phyloP scores from a whole-genome alignment of 2,797 vertebrate genomes.

The Crenichthys baileyi region DNA sequence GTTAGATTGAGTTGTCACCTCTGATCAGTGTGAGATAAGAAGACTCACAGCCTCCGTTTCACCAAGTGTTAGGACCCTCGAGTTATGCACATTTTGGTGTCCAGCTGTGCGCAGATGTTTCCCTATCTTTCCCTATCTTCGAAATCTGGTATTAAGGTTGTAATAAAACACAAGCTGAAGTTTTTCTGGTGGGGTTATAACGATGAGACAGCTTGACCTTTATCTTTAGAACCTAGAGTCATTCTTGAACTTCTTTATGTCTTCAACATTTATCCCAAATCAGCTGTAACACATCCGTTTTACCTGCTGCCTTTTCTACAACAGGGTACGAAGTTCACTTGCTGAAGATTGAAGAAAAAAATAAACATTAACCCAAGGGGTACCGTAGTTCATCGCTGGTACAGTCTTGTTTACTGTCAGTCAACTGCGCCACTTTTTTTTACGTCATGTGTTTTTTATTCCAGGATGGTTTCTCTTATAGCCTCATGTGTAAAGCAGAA shows the following conservation, averaged over 20 bases:
- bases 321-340: constrained; percentile 24
- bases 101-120: background rate
- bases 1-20: background rate
- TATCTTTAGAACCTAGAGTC: background rate
- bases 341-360: constrained; percentile 17
- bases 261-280: background rate
- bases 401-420: background rate
- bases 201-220: background rate
- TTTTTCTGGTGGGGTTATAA: background rate
- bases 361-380: constrained; percentile 49
- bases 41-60: background rate
- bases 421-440: background rate
- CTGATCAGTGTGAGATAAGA: background rate
- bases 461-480: background rate
- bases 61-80: no score
- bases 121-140: background rate
- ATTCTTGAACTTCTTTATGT: background rate
- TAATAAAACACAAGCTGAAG: background rate
- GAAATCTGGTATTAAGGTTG: background rate
- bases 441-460: background rate
- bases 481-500: background rate
- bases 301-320: constrained; percentile 8
- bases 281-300: background rate
- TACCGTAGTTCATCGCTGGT: background rate
- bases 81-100: background rate